Evolutionary conservation across 2,113 vertebrate genomes (phyloP), one percentile per base, ranked within the genome.

Genomic region (Circaetus gallicus): DNA sequence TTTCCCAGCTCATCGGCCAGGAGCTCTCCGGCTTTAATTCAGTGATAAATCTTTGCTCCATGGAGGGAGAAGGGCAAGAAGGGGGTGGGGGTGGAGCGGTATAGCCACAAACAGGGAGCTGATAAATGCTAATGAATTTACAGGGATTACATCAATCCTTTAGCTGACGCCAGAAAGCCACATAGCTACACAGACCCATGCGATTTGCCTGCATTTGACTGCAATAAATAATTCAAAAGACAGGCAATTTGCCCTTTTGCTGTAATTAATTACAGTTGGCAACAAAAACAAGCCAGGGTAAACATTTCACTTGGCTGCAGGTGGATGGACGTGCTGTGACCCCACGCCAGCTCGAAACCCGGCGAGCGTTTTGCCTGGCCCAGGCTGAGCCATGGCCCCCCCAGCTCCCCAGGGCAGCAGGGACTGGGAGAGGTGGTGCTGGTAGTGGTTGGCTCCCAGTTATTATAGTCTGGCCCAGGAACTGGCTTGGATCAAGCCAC

Each of bases 121-220:
- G 82, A 93, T 91, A 94, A 95, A 94, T 55, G 78, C 70, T 95
- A 92, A 93, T 93, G 96, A 95, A 95, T 89, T 95, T 94, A 92
- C 43, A 43, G 74, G 74, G 86, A 95, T 95, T 82, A 73, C 80
- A 86, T 58, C 84, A 47, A 73, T 90, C 86, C 94, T 77, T 90
- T 40, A 82, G 66, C 66, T 0, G 18, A 43, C 3, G 24, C 66
- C 17, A 1, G 45, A 71, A 34, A 86, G 45, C 62, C 86, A 77
- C 95, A 89, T 2, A 76, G 59, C 58, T 31, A 15, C 84, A 70
- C 50, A 73, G 67, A 20, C 28, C 73, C 82, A 14, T 26, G 45
- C 13, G 2, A 79, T 40, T 65, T 13, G 34, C 85, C 73, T 58
- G 42, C 58, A 22, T 63, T 21, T 26, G 29, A 4, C 63, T 65